Evolutionary conservation across 2,113 vertebrate species (phyloP).

Genomic region (Oreotrochilus melanogaster): DNA sequence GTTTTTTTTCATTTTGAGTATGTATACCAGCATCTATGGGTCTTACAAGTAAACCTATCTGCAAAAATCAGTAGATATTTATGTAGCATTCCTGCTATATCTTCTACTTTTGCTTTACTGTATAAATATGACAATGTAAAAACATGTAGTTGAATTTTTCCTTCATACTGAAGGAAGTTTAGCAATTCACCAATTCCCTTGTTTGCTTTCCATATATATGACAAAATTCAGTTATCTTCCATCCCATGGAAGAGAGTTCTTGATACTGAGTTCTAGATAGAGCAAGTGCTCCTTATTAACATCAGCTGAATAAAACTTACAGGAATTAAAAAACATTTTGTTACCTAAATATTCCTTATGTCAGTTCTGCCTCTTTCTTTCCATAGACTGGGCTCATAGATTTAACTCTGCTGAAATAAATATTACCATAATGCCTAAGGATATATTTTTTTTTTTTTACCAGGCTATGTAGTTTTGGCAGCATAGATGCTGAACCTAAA

Average conservation of each 20-base stretch:
- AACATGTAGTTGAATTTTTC: not conserved
- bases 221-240: not conserved
- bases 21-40: not conserved
- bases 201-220: not conserved
- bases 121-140: not conserved
- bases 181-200: not conserved
- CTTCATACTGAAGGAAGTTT: not conserved
- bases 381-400: slow-evolving; percentile 16
- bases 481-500: slow-evolving; percentile 61
- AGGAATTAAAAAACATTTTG: not conserved
- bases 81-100: not conserved
- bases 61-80: not conserved
- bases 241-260: not conserved
- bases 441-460: slow-evolving; percentile 39
- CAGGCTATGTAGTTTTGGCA: slow-evolving; percentile 55
- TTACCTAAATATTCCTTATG: not conserved
- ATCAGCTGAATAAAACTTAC: not conserved
- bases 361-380: slow-evolving; percentile 15
- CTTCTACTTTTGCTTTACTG: not conserved
- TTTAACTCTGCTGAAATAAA: slow-evolving; percentile 69
- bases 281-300: not conserved
- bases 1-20: not conserved
- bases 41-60: not conserved
- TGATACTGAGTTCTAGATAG: not conserved
- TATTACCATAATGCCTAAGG: slow-evolving; percentile 61